Percentiles rank a stretch among this genome's conserved stretches.
phyloP scores from a whole-genome alignment of 1,140 invertebrate genomes.

The Solen grandis region DNA sequence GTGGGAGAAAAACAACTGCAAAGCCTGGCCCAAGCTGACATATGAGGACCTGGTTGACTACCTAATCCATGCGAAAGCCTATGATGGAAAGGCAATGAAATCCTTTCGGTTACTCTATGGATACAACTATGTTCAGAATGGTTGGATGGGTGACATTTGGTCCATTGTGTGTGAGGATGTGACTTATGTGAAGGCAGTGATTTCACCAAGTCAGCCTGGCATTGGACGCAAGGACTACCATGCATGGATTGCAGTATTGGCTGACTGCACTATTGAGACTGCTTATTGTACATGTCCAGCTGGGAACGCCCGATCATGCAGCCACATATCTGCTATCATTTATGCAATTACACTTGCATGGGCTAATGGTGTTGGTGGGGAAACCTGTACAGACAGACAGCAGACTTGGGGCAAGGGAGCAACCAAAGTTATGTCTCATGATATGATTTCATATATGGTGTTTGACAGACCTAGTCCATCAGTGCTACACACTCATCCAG shows the following conservation, averaged over 20 bases:
- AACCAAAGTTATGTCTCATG: background rate
- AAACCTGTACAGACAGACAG: slow-evolving; percentile 10
- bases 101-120: slow-evolving; percentile 18
- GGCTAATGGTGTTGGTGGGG: slow-evolving; percentile 1
- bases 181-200: background rate
- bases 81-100: slow-evolving; percentile 37
- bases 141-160: slow-evolving; percentile 10
- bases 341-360: slow-evolving; percentile 40
- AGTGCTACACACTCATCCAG: background rate
- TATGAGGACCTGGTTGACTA: slow-evolving; percentile 45
- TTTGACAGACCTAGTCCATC: background rate
- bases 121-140: slow-evolving; percentile 23
- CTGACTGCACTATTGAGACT: background rate
- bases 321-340: slow-evolving; percentile 53
- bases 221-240: background rate
- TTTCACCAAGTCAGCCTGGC: background rate
- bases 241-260: background rate
- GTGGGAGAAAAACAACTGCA: slow-evolving; percentile 10
- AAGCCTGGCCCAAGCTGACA: slow-evolving; percentile 1
- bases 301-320: slow-evolving; percentile 49
- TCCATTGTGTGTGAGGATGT: background rate
- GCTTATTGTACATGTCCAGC: slow-evolving; percentile 36
- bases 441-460: background rate
- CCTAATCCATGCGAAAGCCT: slow-evolving; percentile 12
- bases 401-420: too few relatives aligned